Conservation (phyloP, 2,797 vertebrate species). For the Micromesistius poutassou region DNA sequence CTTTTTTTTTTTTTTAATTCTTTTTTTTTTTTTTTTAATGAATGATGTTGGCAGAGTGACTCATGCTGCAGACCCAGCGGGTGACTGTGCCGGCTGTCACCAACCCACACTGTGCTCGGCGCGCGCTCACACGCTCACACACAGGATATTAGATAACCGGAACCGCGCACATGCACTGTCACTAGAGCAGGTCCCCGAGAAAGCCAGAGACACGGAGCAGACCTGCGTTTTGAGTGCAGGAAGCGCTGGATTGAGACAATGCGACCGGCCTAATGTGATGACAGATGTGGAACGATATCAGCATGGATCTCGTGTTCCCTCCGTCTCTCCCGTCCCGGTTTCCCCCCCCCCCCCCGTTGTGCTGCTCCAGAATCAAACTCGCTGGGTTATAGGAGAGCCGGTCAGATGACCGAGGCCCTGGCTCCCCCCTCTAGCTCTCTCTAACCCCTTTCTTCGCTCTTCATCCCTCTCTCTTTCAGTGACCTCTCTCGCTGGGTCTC, state of each 20-base stretch:
- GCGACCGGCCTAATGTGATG: neutral
- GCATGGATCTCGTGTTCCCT: neutral
- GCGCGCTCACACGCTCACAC: neutral
- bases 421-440: neutral
- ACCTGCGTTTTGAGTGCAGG: neutral
- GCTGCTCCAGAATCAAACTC: neutral
- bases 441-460: neutral
- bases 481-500: neutral
- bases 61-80: constrained; percentile 64
- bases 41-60: constrained; percentile 57
- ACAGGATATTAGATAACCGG: constrained; percentile 2
- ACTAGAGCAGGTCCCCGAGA: neutral
- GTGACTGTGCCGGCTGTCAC: constrained; percentile 48
- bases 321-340: neutral
- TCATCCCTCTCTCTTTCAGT: constrained; percentile 4
- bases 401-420: neutral
- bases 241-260: neutral
- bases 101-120: constrained; percentile 17
- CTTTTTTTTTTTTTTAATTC: neutral
- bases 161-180: neutral
- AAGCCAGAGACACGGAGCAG: neutral
- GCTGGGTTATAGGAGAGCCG: neutral
- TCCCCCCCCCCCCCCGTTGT: neutral
- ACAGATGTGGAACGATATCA: neutral
- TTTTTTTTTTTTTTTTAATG: neutral